A percentile compares a stretch with the other conserved stretches of the same genome.
Evolutionary conservation across 2,797 vertebrate species (phyloP).

Genomic region (Todus mexicanus): DNA sequence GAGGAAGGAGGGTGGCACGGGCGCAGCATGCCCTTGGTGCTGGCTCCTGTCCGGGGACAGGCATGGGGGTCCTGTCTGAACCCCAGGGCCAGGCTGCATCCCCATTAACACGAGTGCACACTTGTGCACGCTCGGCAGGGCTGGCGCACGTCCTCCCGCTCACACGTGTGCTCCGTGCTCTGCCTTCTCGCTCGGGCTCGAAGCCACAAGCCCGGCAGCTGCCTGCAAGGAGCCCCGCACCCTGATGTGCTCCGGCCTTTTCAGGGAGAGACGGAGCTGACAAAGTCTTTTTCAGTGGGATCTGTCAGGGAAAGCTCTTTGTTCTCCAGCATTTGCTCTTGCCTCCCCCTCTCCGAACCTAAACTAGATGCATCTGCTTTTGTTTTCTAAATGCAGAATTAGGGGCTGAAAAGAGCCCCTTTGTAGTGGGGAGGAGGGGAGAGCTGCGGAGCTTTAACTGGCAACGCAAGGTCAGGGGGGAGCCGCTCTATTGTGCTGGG

Average conservation of each 20-base stretch:
- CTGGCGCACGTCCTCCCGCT: neutral
- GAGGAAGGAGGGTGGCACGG: fast-evolving
- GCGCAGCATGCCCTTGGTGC: neutral
- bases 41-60: fast-evolving
- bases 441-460: slow-evolving; percentile 32
- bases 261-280: slow-evolving; percentile 28
- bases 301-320: slow-evolving; percentile 48
- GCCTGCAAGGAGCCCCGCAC: slow-evolving; percentile 8
- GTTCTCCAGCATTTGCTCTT: slow-evolving; percentile 52
- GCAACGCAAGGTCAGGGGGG: slow-evolving; percentile 42
- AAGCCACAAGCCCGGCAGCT: neutral
- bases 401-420: slow-evolving; percentile 39
- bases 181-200: neutral
- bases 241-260: slow-evolving; percentile 8
- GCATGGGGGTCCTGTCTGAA: fast-evolving
- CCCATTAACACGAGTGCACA: fast-evolving
- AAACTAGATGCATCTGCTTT: slow-evolving; percentile 57
- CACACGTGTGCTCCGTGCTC: neutral
- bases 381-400: slow-evolving; percentile 66
- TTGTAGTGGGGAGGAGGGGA: slow-evolving; percentile 56
- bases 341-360: slow-evolving; percentile 37
- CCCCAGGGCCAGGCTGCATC: fast-evolving
- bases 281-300: slow-evolving; percentile 54
- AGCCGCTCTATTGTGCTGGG: slow-evolving; percentile 32
- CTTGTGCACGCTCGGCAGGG: neutral